These are phyloP conservation scores for Otis tarda DNA, from an alignment of 2,113 vertebrate species.

Conservation along the genomic window DNA sequence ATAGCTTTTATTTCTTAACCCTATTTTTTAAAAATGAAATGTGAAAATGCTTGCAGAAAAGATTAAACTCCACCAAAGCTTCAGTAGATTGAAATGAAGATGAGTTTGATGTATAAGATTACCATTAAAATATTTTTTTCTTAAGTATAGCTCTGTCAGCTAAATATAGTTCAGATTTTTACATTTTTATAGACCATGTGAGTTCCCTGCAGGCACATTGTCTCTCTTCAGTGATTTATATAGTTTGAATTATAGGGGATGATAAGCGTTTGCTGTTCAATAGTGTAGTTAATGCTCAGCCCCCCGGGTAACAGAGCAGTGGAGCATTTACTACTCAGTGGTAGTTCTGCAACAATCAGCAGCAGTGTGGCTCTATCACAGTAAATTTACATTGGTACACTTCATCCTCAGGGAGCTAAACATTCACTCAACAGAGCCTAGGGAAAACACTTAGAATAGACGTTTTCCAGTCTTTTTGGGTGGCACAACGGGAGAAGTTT, in stretches of 20 bases:
- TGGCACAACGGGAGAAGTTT: neutral
- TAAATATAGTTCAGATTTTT: slow-evolving; percentile 57
- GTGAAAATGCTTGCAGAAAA: neutral
- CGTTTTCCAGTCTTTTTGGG: slow-evolving; percentile 35
- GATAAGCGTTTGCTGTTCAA: slow-evolving; percentile 69
- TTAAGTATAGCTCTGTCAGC: neutral
- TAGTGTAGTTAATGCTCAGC: slow-evolving; percentile 72
- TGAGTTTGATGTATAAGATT: neutral
- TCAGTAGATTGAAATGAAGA: neutral
- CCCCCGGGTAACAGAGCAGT: slow-evolving; percentile 52
- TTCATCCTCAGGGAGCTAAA: slow-evolving; percentile 22
- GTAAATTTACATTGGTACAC: slow-evolving; percentile 63
- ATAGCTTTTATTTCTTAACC: neutral
- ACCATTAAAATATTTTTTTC: slow-evolving; percentile 17
- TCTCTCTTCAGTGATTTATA: slow-evolving; percentile 70
- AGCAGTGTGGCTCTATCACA: slow-evolving; percentile 24
- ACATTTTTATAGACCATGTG: slow-evolving; percentile 56
- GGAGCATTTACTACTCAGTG: slow-evolving; percentile 54
- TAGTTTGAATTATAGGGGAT: slow-evolving; percentile 49
- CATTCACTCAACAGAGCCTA: slow-evolving; percentile 23
- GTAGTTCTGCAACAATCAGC: slow-evolving; percentile 59
- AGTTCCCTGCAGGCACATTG: slow-evolving; percentile 61
- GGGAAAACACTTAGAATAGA: slow-evolving; percentile 58
- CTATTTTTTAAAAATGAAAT: neutral
- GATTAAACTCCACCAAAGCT: neutral